These are phyloP conservation scores for Neocrepidodera transversa DNA, from an alignment of 2,888 invertebrate species.

Conservation along the genomic window DNA sequence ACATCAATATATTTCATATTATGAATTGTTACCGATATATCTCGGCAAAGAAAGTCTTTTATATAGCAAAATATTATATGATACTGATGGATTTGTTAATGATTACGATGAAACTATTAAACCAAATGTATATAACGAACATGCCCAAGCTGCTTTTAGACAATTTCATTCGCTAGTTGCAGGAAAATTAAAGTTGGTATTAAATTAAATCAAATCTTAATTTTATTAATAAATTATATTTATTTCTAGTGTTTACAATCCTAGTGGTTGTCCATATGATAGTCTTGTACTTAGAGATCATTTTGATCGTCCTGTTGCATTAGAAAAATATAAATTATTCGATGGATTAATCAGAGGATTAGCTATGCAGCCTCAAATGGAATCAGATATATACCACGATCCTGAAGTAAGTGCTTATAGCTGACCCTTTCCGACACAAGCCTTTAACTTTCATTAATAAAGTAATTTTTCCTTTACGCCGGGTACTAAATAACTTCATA, in stretches of 20 bases:
- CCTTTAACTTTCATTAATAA: too few species aligned
- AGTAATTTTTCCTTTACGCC: too few species aligned
- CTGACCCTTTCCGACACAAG: too few species aligned
- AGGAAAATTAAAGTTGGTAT: constrained; percentile 55
- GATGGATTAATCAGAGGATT: constrained; percentile 78
- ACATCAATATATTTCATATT: constrained; percentile 74
- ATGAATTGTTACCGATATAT: constrained; percentile 70
- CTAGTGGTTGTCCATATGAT: neutral
- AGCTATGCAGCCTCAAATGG: constrained; percentile 76
- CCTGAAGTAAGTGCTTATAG: constrained; percentile 67
- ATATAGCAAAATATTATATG: constrained; percentile 19
- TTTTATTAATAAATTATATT: constrained; percentile 55
- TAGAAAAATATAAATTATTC: constrained; percentile 70
- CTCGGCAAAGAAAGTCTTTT: constrained; percentile 21
- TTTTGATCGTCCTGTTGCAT: constrained; percentile 69
- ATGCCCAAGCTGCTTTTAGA: constrained; percentile 56
- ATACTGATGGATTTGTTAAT: constrained; percentile 38
- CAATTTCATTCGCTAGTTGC: constrained; percentile 58
- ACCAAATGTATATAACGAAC: constrained; percentile 54
- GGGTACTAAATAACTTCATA: too few species aligned
- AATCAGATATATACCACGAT: constrained; percentile 78
- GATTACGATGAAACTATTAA: constrained; percentile 44
- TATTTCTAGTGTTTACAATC: neutral
- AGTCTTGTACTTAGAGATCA: constrained; percentile 71
- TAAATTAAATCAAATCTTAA: constrained; percentile 58